Evolutionary conservation across 2,113 vertebrate genomes (phyloP).

Genomic region (Chrysemys picta): DNA sequence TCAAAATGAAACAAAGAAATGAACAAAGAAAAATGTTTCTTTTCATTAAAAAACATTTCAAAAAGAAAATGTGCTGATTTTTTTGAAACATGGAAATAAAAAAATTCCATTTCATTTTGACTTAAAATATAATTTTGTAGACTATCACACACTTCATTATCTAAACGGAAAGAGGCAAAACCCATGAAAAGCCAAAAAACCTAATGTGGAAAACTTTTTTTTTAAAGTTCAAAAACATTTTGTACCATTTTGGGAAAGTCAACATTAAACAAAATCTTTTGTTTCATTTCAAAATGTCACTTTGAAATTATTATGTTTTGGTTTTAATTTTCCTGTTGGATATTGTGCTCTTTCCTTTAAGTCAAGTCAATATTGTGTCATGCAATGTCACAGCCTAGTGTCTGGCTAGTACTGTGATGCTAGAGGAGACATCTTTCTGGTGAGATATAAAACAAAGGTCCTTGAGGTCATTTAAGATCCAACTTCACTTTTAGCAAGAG

Average conservation of each 20-base stretch:
- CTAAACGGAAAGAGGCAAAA: background rate
- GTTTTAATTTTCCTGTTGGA: background rate
- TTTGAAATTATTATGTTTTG: background rate
- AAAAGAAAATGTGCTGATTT: background rate
- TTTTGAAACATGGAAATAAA: background rate
- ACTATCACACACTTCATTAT: background rate
- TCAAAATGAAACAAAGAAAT: background rate
- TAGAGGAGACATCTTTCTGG: background rate
- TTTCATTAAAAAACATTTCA: background rate
- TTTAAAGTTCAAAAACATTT: background rate
- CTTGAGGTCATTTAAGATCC: background rate
- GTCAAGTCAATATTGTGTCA: background rate
- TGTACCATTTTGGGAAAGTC: background rate
- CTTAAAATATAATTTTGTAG: background rate
- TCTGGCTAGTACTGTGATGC: background rate
- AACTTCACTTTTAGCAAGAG: background rate
- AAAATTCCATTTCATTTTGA: background rate
- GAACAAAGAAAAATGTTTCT: background rate
- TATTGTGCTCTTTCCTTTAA: background rate
- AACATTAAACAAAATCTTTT: slow-evolving; percentile 25
- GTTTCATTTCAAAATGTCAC: background rate
- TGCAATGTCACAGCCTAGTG: background rate
- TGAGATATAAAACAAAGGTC: background rate
- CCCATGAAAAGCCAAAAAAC: background rate
- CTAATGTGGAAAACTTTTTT: background rate